Evolutionary conservation across 1,140 invertebrate species (phyloP).

Genomic region (Tenebrio molitor): DNA sequence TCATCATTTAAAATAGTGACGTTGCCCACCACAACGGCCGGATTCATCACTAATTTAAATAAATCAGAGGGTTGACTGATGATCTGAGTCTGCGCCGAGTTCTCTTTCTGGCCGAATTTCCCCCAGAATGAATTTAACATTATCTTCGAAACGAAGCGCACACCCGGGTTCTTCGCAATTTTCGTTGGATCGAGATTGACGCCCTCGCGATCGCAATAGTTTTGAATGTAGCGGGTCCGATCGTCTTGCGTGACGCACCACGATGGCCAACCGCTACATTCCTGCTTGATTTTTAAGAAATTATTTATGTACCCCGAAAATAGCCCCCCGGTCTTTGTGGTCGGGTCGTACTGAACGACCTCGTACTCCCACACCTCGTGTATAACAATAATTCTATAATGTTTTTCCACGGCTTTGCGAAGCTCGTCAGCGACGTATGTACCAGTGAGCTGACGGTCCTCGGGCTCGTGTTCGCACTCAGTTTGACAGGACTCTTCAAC

Average conservation of each 20-base stretch:
- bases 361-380: slow-evolving; percentile 66
- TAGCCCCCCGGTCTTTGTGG: slow-evolving; percentile 52
- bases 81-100: slow-evolving; percentile 12
- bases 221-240: slow-evolving; percentile 61
- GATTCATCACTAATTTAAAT: slow-evolving; percentile 4
- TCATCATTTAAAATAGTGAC: background rate
- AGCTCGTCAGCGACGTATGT: slow-evolving; percentile 66
- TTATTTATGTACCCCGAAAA: slow-evolving; percentile 62
- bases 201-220: slow-evolving; percentile 63
- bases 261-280: slow-evolving; percentile 60
- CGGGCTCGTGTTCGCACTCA: slow-evolving; percentile 58
- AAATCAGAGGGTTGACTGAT: background rate
- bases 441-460: slow-evolving; percentile 61
- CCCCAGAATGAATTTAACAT: slow-evolving; percentile 59
- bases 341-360: slow-evolving; percentile 45
- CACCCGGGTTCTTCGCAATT: slow-evolving; percentile 64
- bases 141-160: slow-evolving; percentile 61
- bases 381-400: slow-evolving; percentile 60
- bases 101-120: slow-evolving; percentile 47
- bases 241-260: slow-evolving; percentile 58
- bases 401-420: slow-evolving; percentile 56
- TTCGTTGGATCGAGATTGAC: slow-evolving; percentile 61
- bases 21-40: background rate
- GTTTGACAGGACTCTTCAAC: slow-evolving; percentile 33
- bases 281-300: no score